A percentile compares a stretch with the other conserved stretches of the same genome.
These are phyloP conservation scores for Gopherus flavomarginatus DNA, from an alignment of 2,113 vertebrate genomes.

Conservation along the genomic window DNA sequence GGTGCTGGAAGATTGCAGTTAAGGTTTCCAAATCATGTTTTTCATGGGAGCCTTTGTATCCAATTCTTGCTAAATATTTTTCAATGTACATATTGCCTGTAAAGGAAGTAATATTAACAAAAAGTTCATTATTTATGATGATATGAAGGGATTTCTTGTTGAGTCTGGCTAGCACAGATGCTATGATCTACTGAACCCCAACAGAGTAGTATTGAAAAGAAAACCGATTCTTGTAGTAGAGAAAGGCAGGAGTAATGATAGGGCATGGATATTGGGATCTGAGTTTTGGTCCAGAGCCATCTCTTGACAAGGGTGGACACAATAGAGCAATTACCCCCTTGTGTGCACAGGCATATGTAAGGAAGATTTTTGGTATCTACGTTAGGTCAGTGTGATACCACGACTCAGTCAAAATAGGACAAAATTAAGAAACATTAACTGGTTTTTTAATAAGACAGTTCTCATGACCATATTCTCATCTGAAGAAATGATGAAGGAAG, in stretches of 20 bases:
- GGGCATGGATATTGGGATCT: neutral
- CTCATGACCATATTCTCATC: neutral
- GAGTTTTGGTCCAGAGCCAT: neutral
- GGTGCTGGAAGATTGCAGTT: constrained; percentile 81
- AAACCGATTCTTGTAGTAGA: neutral
- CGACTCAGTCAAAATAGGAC: neutral
- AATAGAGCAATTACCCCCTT: neutral
- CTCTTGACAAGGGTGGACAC: neutral
- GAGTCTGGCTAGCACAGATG: neutral
- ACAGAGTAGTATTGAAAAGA: neutral
- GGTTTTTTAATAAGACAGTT: neutral
- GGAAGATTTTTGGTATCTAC: neutral
- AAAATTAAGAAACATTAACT: neutral
- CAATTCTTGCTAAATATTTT: constrained; percentile 88
- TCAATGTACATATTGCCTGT: constrained; percentile 84
- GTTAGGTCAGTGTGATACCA: neutral
- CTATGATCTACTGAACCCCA: constrained; percentile 30
- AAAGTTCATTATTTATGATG: constrained; percentile 10
- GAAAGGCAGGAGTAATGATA: neutral
- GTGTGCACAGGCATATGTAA: accelerated
- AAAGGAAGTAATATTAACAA: constrained; percentile 18
- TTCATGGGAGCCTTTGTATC: constrained; percentile 77
- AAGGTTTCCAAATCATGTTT: constrained; percentile 85
- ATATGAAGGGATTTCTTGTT: neutral
- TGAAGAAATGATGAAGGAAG: neutral